phyloP scores from a whole-genome alignment of 2,888 invertebrate species.

The Eumerus sabulonum region DNA sequence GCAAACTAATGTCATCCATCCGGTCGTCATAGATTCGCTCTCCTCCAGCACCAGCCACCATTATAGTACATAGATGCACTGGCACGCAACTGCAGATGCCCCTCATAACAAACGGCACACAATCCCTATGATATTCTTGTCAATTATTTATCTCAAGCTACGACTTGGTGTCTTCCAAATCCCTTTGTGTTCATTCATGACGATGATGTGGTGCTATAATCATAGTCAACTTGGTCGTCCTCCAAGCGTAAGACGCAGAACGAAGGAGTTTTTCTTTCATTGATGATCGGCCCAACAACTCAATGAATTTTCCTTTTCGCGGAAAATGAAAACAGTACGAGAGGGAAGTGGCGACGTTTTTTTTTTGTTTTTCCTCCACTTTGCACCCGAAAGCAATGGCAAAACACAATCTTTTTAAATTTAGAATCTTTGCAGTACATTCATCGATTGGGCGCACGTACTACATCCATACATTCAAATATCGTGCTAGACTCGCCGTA shows the following conservation, averaged over 20 bases:
- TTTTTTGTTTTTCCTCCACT: too few relatives aligned
- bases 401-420: slow-evolving; percentile 16
- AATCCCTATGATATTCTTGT: slow-evolving; percentile 39
- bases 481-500: too few relatives aligned
- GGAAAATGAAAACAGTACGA: neutral
- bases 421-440: slow-evolving; percentile 28
- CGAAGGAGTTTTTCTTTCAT: slow-evolving; percentile 31
- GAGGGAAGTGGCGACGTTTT: too few relatives aligned
- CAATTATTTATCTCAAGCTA: slow-evolving; percentile 32
- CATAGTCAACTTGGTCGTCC: slow-evolving; percentile 2
- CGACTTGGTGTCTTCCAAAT: neutral
- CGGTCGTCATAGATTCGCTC: slow-evolving; percentile 19
- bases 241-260: neutral
- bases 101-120: slow-evolving; percentile 39
- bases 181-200: slow-evolving; percentile 23
- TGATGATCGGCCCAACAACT: slow-evolving; percentile 44
- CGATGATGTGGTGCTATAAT: neutral
- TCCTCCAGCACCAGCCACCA: slow-evolving; percentile 21
- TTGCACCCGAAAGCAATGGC: neutral
- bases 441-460: slow-evolving; percentile 29
- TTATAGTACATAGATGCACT: neutral
- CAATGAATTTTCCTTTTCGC: slow-evolving; percentile 22
- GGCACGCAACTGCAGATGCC: slow-evolving; percentile 27
- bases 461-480: neutral
- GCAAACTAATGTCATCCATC: slow-evolving; percentile 10